Evolutionary conservation across 2,797 vertebrate genomes (phyloP).

Genomic region (Chromis chromis): DNA sequence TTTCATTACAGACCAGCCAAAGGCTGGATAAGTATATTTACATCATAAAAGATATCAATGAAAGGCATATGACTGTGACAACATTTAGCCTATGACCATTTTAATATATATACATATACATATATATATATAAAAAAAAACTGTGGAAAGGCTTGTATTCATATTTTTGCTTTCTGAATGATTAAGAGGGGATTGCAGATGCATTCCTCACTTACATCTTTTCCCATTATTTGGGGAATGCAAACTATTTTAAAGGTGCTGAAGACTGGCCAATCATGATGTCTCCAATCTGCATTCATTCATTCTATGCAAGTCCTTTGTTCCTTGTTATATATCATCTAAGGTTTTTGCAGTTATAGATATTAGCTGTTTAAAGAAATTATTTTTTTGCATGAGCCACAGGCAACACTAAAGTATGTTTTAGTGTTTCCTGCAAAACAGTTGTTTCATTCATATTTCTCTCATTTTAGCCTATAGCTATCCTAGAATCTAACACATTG

Average conservation of each 20-base stretch:
- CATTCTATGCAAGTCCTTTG: conserved; percentile 87
- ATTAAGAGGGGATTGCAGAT: conserved; percentile 57
- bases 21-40: conserved; percentile 52
- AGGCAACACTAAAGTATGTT: conserved; percentile 39
- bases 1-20: conserved; percentile 52
- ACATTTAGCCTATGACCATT: conserved; percentile 67
- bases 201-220: conserved; percentile 64
- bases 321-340: conserved; percentile 61
- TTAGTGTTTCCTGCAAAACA: conserved; percentile 45
- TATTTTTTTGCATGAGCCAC: conserved; percentile 63
- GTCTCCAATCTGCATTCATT: conserved; percentile 80
- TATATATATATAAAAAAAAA: conserved; percentile 31
- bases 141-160: conserved; percentile 54
- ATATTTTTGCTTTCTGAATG: conserved; percentile 67
- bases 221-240: conserved; percentile 72
- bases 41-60: conserved; percentile 61
- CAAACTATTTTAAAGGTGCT: conserved; percentile 83
- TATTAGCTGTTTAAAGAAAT: conserved; percentile 36
- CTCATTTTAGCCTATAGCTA: conserved; percentile 49
- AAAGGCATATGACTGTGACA: conserved; percentile 80
- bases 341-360: conserved; percentile 51
- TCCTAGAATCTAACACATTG: conserved; percentile 37
- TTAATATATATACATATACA: conserved; percentile 41
- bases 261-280: conserved; percentile 80
- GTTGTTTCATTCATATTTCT: conserved; percentile 30